Conservation (phyloP, 2,797 vertebrate genomes). For the Sarcophilus harrisii region DNA sequence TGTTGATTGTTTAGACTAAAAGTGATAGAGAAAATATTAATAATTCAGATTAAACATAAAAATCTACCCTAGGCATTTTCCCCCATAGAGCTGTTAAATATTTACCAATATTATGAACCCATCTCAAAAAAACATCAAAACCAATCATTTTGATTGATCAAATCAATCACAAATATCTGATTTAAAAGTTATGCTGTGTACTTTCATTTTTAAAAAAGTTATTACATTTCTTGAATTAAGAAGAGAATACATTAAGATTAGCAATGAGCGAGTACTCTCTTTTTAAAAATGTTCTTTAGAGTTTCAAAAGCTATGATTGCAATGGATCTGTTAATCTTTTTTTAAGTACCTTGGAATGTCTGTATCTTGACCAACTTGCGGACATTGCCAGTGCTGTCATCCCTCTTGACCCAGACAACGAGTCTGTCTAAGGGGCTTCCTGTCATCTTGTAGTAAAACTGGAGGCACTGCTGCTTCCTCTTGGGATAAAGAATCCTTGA, state of each 20-base stretch:
- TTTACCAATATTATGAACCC: not conserved
- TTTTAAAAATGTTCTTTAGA: not conserved
- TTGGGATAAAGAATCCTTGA: constrained; percentile 93
- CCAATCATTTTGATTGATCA: not conserved
- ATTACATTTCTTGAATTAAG: not conserved
- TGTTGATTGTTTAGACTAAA: not conserved
- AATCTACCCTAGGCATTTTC: not conserved
- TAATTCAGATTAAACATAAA: not conserved
- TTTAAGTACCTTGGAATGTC: constrained; percentile 88
- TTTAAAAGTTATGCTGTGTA: not conserved
- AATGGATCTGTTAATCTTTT: not conserved
- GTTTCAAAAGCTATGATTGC: not conserved
- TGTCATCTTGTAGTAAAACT: constrained; percentile 95
- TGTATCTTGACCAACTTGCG: constrained; percentile 89
- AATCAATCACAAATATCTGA: not conserved
- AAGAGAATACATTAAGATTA: not conserved
- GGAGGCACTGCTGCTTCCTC: constrained; percentile 92
- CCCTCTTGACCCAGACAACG: constrained; percentile 90
- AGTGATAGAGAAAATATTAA: not conserved
- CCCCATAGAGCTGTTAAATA: not conserved
- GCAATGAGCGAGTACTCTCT: not conserved
- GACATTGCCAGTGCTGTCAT: constrained; percentile 89
- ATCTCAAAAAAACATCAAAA: not conserved
- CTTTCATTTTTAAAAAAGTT: not conserved
- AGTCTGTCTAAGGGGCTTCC: constrained; percentile 89